Base-by-base conservation (phyloP, 2,113 vertebrate species). In the Corythornis madagascariensis region DNA sequence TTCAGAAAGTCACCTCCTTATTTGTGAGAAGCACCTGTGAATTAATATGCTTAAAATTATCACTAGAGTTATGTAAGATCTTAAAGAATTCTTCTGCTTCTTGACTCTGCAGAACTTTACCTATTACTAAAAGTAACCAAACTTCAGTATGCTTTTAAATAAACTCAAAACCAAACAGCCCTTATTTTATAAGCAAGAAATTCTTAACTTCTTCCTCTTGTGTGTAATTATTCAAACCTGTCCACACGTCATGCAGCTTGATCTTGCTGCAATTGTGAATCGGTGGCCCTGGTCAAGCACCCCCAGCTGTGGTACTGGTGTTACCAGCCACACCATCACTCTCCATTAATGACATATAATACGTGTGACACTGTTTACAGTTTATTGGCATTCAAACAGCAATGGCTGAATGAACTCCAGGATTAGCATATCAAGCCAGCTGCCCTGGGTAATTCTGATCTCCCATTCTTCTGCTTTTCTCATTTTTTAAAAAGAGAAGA, bases 41-140 rank as follows among this genome's bases (percentile, higher is more conserved):
- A 93, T 89, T 96, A 77, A 86, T 92, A 95, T 75, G 89, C 86
- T 95, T 96, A 91, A 95, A 96, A 97, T 95, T 78, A 93, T 81
- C 91, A n/a, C 82, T 72, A 61, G 71, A 61, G 92, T 96, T 88
- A 43, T 42, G 48, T 93, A 93, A 92, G 74, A 43, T 84, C 83
- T 94, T 95, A 64, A 71, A 93, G 94, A 96, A 91, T 74, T 81
- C 69, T 95, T 90, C 88, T 92, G 76, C 88, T 93, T 78, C 88
- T 93, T 92, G 61, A 50, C 73, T 92, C 86, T 48, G 70, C 70
- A 20, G 90, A 55, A 92, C 93, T 95, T 96, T 86, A 94, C 86
- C 92, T 95, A 75, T 93, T 67, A 72, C 88, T 90, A 88, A 86
- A 88, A 95, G 88, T 65, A 92, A 93, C 93, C 95, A 94, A 93